Evolutionary conservation across 2,888 invertebrate species (phyloP).

Genomic region (Oegoconia quadripuncta): DNA sequence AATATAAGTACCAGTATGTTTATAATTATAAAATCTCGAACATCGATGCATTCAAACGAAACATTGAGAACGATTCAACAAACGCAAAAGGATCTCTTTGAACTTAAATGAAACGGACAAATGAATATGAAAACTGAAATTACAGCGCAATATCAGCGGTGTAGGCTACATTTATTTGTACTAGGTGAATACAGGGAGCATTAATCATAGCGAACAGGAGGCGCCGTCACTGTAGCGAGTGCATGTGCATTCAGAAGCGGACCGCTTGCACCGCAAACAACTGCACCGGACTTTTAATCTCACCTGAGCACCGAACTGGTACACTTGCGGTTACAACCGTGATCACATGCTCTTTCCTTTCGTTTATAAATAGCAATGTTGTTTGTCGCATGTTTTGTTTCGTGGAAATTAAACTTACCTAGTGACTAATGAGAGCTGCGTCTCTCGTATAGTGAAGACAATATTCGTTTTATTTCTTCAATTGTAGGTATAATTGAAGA

Average conservation of each 20-base stretch:
- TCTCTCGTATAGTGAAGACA: no score
- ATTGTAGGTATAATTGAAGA: no score
- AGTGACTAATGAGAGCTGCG: no score
- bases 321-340: constrained; percentile 37
- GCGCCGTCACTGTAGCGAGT: constrained; percentile 41
- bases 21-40: not conserved
- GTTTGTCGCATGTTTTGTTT: no score
- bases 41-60: constrained; percentile 7
- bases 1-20: no score
- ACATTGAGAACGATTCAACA: constrained; percentile 7
- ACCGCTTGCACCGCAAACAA: constrained; percentile 53
- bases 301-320: constrained; percentile 45
- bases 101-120: constrained; percentile 49
- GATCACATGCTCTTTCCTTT: constrained; percentile 32
- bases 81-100: constrained; percentile 40
- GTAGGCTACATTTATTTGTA: constrained; percentile 49
- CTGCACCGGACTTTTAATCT: constrained; percentile 69
- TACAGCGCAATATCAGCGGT: constrained; percentile 46
- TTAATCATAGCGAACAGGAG: constrained; percentile 60
- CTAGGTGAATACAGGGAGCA: constrained; percentile 49
- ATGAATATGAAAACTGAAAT: constrained; percentile 58
- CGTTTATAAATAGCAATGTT: no score
- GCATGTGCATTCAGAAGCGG: constrained; percentile 52
- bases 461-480: no score
- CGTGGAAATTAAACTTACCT: no score